A percentile compares a stretch with the other conserved stretches of the same genome.
phyloP scores from a whole-genome alignment of 2,888 invertebrate genomes.

The Chymomyza amoena region DNA sequence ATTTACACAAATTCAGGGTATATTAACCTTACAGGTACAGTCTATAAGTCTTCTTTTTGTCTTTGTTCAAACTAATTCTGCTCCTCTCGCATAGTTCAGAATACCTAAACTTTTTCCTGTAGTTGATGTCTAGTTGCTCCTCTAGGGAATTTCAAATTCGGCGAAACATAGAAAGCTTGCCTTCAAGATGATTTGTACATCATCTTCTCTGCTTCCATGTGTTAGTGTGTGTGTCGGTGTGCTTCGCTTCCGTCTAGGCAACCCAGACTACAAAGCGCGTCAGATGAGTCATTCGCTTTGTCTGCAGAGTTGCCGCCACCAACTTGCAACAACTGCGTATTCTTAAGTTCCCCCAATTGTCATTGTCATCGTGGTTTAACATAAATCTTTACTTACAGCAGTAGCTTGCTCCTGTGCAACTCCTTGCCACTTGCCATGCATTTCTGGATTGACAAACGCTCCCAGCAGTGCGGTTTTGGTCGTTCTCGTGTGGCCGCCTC shows the following conservation, averaged over 20 bases:
- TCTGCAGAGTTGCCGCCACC: constrained; percentile 4
- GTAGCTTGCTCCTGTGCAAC: not conserved
- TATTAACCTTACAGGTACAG: no score
- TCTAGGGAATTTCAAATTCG: not conserved
- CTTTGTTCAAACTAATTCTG: no score
- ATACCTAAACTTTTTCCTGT: no score
- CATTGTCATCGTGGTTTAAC: not conserved
- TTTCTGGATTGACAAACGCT: constrained; percentile 93
- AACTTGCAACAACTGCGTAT: not conserved
- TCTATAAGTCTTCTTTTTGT: no score
- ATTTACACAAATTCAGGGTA: no score
- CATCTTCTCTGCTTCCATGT: not conserved
- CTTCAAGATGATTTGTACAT: no score
- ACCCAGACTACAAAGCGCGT: constrained; percentile 13
- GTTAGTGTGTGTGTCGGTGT: constrained; percentile 1
- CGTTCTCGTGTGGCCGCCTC: constrained; percentile 85
- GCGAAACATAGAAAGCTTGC: not conserved
- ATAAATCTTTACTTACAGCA: constrained; percentile 7
- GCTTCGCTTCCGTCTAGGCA: constrained; percentile 12
- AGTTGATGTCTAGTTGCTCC: no score
- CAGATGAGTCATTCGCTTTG: constrained; percentile 10
- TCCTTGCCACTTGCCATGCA: constrained; percentile 81
- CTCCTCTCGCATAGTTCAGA: no score
- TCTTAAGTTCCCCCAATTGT: not conserved
- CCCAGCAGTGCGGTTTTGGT: constrained; percentile 87